These are phyloP conservation scores for Hozukius guyotensis DNA, from an alignment of 2,797 vertebrate genomes.

Conservation along the genomic window DNA sequence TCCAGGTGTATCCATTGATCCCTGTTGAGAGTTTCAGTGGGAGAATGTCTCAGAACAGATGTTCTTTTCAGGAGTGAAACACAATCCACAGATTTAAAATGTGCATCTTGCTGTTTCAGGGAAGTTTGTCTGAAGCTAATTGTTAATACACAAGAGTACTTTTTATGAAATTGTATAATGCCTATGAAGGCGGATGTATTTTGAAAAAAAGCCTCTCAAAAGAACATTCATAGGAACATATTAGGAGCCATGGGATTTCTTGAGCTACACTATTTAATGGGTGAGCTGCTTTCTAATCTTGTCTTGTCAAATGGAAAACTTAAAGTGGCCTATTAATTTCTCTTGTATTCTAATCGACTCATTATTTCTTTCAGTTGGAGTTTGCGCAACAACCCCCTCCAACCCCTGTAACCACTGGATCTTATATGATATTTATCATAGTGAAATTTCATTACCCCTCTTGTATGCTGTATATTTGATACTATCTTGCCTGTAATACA, in stretches of 20 bases:
- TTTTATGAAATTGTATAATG: not conserved
- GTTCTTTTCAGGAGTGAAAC: not conserved
- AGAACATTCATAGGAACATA: not conserved
- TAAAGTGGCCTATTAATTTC: not conserved
- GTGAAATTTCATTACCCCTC: not conserved
- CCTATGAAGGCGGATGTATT: not conserved
- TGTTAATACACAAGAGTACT: not conserved
- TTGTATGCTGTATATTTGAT: not conserved
- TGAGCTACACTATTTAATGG: not conserved
- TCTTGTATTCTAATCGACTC: not conserved
- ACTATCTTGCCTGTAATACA: not conserved
- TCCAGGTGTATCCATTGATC: conserved; percentile 47
- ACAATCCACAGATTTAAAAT: not conserved
- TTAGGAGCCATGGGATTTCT: not conserved
- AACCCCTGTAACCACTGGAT: not conserved
- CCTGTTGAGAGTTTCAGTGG: not conserved
- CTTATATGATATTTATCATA: not conserved
- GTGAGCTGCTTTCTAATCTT: not conserved
- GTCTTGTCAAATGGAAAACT: not conserved
- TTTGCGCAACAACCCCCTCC: not conserved
- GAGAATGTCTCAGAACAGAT: conserved; percentile 26
- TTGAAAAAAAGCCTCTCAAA: not conserved
- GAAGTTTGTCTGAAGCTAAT: not conserved
- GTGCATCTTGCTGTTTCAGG: not conserved
- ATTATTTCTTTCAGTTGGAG: not conserved